A percentile compares a stretch with the other conserved stretches of the same genome.
Conservation (phyloP, 2,888 invertebrate genomes). For the Aphodius sticticus region DNA sequence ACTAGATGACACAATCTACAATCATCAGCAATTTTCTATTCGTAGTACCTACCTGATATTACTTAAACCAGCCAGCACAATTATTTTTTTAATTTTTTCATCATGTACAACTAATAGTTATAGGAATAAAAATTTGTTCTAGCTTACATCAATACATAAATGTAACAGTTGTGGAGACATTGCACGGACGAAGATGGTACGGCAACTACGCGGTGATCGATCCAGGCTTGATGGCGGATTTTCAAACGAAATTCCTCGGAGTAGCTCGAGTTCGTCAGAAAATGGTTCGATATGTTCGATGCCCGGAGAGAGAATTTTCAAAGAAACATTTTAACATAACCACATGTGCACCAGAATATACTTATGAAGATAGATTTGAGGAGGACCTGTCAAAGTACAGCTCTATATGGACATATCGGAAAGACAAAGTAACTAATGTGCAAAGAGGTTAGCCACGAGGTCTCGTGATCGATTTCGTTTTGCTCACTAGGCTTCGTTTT, state of each 20-base stretch:
- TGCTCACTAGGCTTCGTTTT: not conserved
- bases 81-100: too few species aligned
- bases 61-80: too few species aligned
- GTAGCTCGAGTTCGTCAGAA: constrained; percentile 43
- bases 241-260: constrained; percentile 43
- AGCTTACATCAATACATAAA: constrained; percentile 39
- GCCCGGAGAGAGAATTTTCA: constrained; percentile 25
- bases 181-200: constrained; percentile 42
- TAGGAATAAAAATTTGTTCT: constrained; percentile 7
- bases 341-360: constrained; percentile 39
- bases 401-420: constrained; percentile 22
- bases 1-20: too few species aligned
- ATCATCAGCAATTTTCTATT: too few species aligned
- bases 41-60: too few species aligned
- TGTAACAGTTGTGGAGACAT: constrained; percentile 31
- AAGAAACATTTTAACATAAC: constrained; percentile 29
- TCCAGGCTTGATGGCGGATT: constrained; percentile 43
- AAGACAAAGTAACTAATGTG: not conserved
- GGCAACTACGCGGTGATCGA: constrained; percentile 38
- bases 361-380: not conserved
- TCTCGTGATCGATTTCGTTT: too few species aligned
- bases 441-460: not conserved
- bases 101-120: too few species aligned
- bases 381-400: not conserved
- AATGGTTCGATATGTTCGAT: constrained; percentile 36